These are phyloP conservation scores for Hoplostethus atlanticus DNA, from an alignment of 2,797 vertebrate genomes.

Conservation along the genomic window DNA sequence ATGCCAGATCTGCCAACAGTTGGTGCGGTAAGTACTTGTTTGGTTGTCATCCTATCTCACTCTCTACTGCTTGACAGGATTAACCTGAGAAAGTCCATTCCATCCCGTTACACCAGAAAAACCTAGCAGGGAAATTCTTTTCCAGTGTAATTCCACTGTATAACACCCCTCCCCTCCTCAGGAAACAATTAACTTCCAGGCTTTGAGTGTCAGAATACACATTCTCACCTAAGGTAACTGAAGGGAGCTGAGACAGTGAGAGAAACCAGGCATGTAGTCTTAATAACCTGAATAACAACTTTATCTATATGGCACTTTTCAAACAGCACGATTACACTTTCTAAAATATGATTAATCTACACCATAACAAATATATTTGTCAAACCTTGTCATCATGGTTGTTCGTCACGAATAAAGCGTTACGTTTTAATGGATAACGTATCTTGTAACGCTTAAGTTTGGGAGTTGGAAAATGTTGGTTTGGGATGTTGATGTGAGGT, in stretches of 20 bases:
- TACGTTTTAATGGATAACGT: too few species aligned
- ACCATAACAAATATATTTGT: background rate
- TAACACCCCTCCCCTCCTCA: constrained; percentile 24
- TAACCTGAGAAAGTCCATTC: background rate
- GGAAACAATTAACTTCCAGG: constrained; percentile 65
- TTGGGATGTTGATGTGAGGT: background rate
- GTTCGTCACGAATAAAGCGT: too few species aligned
- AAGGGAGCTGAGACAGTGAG: constrained; percentile 7
- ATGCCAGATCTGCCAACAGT: constrained; percentile 99
- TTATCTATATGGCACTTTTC: background rate
- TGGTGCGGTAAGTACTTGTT: constrained; percentile 90
- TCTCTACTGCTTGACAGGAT: constrained; percentile 34
- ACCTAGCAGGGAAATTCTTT: constrained; percentile 5
- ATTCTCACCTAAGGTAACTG: constrained; percentile 24
- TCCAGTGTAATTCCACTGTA: constrained; percentile 34
- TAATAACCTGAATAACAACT: background rate
- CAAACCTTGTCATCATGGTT: background rate
- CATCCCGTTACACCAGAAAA: constrained; percentile 30
- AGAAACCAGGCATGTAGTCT: background rate
- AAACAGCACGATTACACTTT: background rate
- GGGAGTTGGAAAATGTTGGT: background rate
- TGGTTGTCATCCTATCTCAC: constrained; percentile 16
- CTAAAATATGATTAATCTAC: background rate
- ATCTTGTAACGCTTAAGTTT: too few species aligned
- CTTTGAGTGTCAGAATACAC: constrained; percentile 53